Evolutionary conservation across 2,888 invertebrate species (phyloP).

Genomic region (Hipparchia sbordonii): DNA sequence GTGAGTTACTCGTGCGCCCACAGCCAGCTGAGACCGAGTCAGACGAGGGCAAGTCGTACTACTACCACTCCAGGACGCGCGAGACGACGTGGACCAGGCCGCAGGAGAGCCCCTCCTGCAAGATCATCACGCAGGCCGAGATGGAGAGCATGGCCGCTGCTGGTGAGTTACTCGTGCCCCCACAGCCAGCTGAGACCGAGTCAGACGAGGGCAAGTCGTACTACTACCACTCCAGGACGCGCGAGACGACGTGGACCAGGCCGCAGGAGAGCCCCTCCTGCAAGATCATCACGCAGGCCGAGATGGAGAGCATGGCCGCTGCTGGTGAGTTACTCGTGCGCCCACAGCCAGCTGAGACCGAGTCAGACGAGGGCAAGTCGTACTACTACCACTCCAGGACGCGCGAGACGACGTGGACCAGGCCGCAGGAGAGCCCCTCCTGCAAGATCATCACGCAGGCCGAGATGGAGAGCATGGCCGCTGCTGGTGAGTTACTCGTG

Average conservation of each 20-base stretch:
- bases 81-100: conserved; percentile 99
- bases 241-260: conserved; percentile 98
- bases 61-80: conserved; percentile 96
- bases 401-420: conserved; percentile 98
- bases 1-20: conserved; percentile 42
- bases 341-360: conserved; percentile 88
- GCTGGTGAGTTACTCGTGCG: conserved; percentile 46
- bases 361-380: conserved; percentile 95
- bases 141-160: conserved; percentile 85
- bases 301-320: conserved; percentile 87
- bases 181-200: conserved; percentile 58
- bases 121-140: conserved; percentile 91
- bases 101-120: conserved; percentile 89
- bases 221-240: conserved; percentile 96
- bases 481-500: conserved; percentile 52
- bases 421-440: conserved; percentile 91
- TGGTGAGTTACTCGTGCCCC: conserved; percentile 45
- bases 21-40: conserved; percentile 93
- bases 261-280: conserved; percentile 92
- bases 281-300: conserved; percentile 91
- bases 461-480: conserved; percentile 88
- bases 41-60: conserved; percentile 97
- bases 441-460: conserved; percentile 91
- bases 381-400: conserved; percentile 98
- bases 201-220: conserved; percentile 81